Evolutionary conservation across 2,113 vertebrate genomes (phyloP).

Genomic region (Perca fluviatilis): DNA sequence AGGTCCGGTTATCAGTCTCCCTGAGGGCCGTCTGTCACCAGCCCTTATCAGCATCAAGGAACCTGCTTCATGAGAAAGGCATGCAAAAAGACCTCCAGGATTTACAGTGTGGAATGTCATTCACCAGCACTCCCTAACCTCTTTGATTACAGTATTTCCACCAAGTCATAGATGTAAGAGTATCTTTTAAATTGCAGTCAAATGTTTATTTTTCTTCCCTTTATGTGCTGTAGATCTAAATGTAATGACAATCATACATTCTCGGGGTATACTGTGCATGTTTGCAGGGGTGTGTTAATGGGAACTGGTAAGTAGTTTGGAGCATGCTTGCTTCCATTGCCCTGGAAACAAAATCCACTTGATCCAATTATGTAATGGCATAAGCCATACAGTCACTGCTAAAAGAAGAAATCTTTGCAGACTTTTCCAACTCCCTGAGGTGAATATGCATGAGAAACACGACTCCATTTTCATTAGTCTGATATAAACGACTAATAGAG

Average conservation of each 20-base stretch:
- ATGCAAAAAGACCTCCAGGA: slow-evolving; percentile 21
- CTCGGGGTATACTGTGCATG: neutral
- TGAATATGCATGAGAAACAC: slow-evolving; percentile 29
- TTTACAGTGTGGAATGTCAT: slow-evolving; percentile 33
- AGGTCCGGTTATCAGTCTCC: slow-evolving; percentile 22
- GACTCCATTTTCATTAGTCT: neutral
- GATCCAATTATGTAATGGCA: slow-evolving; percentile 65
- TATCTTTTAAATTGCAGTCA: neutral
- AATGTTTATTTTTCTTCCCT: neutral
- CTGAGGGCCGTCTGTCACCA: slow-evolving; percentile 46
- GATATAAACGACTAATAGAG: neutral
- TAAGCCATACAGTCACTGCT: slow-evolving; percentile 49
- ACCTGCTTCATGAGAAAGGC: slow-evolving; percentile 25
- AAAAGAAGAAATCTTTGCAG: slow-evolving; percentile 46
- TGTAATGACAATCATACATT: neutral
- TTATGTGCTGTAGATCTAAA: neutral
- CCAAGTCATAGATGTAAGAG: neutral
- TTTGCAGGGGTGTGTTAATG: slow-evolving; percentile 15
- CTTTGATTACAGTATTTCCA: neutral
- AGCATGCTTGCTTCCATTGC: slow-evolving; percentile 37
- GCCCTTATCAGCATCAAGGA: slow-evolving; percentile 44
- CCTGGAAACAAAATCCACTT: slow-evolving; percentile 62
- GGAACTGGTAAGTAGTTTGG: slow-evolving; percentile 40
- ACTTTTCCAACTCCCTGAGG: slow-evolving; percentile 43
- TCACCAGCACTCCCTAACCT: neutral